Conservation (phyloP, 2,888 invertebrate species). For the Aphidius colemani region DNA sequence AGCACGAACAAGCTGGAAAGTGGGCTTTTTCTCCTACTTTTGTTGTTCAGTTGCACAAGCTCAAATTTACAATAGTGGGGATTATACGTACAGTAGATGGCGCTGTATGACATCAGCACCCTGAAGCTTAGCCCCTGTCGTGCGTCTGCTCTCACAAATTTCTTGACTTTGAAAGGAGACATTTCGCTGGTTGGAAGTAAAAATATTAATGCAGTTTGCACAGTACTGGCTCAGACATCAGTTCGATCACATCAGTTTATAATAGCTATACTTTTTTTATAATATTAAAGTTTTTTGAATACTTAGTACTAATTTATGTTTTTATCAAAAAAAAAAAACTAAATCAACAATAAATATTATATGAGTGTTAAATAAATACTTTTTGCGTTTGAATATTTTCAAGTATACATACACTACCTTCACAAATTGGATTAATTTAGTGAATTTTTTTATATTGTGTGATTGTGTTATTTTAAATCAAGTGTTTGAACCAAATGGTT, state of each 20-base stretch:
- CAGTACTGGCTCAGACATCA: not conserved
- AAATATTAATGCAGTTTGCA: not conserved
- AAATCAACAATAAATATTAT: too few species aligned
- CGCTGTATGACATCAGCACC: slow-evolving; percentile 52
- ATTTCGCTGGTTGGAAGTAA: slow-evolving; percentile 35
- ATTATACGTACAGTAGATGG: slow-evolving; percentile 33
- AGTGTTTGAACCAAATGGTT: slow-evolving; percentile 70
- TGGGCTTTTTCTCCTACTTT: slow-evolving; percentile 54
- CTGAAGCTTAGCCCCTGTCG: slow-evolving; percentile 54
- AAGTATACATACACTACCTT: too few species aligned
- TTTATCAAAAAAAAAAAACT: too few species aligned
- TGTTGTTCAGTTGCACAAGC: slow-evolving; percentile 34
- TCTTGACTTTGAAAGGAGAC: slow-evolving; percentile 48
- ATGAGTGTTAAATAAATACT: too few species aligned
- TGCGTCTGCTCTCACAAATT: slow-evolving; percentile 46
- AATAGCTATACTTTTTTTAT: too few species aligned
- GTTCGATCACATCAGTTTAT: not conserved
- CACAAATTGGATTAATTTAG: slow-evolving; percentile 18
- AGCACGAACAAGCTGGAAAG: slow-evolving; percentile 62
- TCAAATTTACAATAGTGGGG: slow-evolving; percentile 27
- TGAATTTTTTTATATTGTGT: slow-evolving; percentile 32
- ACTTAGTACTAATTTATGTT: too few species aligned
- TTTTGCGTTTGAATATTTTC: too few species aligned
- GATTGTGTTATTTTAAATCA: slow-evolving; percentile 25
- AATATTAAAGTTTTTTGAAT: too few species aligned